Evolutionary conservation across 2,797 vertebrate species (phyloP).

Genomic region (Parauchenoglanis punctatus): DNA sequence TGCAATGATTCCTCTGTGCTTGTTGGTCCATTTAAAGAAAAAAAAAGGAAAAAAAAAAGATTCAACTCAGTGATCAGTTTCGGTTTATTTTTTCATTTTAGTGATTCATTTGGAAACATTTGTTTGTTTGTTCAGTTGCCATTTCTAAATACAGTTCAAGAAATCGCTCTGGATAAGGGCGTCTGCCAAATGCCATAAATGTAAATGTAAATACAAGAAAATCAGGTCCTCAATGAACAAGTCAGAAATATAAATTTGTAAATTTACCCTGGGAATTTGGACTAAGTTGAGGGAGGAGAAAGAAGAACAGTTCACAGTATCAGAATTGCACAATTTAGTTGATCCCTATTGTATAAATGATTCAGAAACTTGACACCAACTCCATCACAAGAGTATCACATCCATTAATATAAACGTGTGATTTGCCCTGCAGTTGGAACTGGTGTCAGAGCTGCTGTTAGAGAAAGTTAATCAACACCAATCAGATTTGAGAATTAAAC

Average conservation of each 20-base stretch:
- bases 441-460: not conserved
- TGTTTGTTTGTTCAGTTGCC: too few relatives aligned
- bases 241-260: not conserved
- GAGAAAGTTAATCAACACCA: not conserved
- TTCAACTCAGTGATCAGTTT: too few relatives aligned
- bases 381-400: not conserved
- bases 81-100: too few relatives aligned
- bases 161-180: too few relatives aligned
- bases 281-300: too few relatives aligned
- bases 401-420: not conserved
- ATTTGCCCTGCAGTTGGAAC: not conserved
- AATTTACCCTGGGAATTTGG: not conserved
- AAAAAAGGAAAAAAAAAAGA: too few relatives aligned
- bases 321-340: not conserved
- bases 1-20: too few relatives aligned
- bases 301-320: too few relatives aligned
- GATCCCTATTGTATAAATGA: not conserved
- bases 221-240: not conserved
- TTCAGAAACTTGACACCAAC: not conserved
- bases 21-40: too few relatives aligned
- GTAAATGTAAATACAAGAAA: not conserved
- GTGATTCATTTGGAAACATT: too few relatives aligned
- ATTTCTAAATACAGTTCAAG: too few relatives aligned
- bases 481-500: not conserved
- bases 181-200: too few relatives aligned